phyloP scores from a whole-genome alignment of 2,113 vertebrate species.

The Platysternon megacephalum region DNA sequence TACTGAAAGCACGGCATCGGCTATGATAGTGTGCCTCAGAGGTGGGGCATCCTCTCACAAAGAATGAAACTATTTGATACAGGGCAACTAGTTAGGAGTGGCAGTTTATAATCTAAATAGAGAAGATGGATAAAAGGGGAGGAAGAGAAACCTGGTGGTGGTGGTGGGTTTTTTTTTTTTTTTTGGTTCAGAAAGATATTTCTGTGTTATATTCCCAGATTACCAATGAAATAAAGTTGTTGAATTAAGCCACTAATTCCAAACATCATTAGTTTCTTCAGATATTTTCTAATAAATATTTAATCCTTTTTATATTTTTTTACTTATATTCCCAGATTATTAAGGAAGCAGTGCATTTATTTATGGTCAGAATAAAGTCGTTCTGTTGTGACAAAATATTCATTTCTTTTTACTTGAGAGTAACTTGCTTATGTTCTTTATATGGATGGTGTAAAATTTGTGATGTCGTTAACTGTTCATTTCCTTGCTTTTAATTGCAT shows the following conservation, averaged over 20 bases:
- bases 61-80: background rate
- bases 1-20: background rate
- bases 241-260: background rate
- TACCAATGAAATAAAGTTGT: background rate
- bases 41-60: background rate
- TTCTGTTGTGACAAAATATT: fast-evolving
- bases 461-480: background rate
- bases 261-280: background rate
- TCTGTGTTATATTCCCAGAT: background rate
- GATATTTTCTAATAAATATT: background rate
- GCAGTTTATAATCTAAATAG: background rate
- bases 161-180: background rate
- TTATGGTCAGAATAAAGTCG: background rate
- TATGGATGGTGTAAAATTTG: background rate
- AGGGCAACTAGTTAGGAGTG: conserved; percentile 16
- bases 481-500: background rate
- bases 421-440: background rate
- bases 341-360: background rate
- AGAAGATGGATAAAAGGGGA: background rate
- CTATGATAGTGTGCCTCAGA: fast-evolving
- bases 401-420: background rate
- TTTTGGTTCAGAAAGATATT: background rate
- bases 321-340: background rate
- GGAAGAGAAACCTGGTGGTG: background rate
- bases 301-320: background rate